Evolutionary conservation across 2,113 vertebrate genomes (phyloP).

Genomic region (Motacilla tschutschensis): DNA sequence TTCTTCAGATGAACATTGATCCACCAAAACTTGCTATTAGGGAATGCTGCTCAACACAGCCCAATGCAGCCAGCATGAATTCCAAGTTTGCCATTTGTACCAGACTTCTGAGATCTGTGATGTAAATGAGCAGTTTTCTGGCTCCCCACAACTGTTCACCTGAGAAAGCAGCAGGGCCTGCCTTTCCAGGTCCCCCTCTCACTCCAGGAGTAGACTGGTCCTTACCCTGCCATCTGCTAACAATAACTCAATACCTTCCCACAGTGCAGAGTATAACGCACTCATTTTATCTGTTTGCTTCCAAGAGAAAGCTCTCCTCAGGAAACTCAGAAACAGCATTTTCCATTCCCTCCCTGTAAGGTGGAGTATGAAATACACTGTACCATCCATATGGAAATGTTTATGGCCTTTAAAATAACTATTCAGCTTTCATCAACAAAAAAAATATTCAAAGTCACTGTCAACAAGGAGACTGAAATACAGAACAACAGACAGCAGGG

Average conservation of each 20-base stretch:
- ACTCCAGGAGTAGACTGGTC: background rate
- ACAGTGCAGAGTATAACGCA: background rate
- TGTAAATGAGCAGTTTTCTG: background rate
- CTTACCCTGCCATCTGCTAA: background rate
- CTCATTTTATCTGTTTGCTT: background rate
- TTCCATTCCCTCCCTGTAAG: background rate
- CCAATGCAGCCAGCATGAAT: accelerated
- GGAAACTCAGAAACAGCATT: background rate
- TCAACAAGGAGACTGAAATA: background rate
- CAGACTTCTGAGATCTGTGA: background rate
- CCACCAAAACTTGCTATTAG: background rate
- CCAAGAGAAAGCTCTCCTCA: background rate
- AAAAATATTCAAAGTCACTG: background rate
- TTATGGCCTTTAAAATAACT: background rate
- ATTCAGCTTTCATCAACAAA: background rate
- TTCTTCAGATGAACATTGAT: background rate
- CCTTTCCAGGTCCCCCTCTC: background rate
- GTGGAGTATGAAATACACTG: background rate
- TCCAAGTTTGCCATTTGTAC: background rate
- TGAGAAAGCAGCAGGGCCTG: background rate
- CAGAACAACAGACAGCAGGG: background rate
- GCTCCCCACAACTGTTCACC: background rate
- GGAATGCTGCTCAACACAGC: background rate
- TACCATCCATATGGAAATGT: background rate
- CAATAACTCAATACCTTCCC: background rate